Evolutionary conservation across 2,888 invertebrate species (phyloP).

Genomic region (Eutolmus rufibarbis): DNA sequence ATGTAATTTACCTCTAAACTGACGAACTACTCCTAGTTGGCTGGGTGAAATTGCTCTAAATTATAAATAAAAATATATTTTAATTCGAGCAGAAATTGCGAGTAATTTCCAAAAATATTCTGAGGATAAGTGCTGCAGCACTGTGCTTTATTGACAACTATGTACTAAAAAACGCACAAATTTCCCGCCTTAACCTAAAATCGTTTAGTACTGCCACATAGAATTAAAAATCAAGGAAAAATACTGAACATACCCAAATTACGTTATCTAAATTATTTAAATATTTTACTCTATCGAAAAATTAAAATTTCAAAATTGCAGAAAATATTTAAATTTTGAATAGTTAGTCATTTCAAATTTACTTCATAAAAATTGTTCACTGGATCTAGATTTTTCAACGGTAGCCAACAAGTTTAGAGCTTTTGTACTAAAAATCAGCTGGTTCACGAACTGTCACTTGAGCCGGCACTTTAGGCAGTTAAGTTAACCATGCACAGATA

Average conservation of each 20-base stretch:
- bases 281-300: neutral
- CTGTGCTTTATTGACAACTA: slow-evolving; percentile 15
- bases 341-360: neutral
- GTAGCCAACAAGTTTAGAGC: no score
- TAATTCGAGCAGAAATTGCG: neutral
- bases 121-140: neutral
- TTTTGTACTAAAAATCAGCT: neutral
- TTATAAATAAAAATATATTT: neutral
- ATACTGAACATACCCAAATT: neutral
- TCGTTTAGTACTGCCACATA: neutral
- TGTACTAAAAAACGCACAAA: slow-evolving; percentile 45
- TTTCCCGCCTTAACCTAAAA: slow-evolving; percentile 41
- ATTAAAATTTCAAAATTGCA: neutral
- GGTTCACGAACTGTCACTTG: neutral
- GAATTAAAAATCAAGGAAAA: neutral
- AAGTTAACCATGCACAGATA: slow-evolving; percentile 69
- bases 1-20: neutral
- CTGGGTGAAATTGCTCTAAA: neutral
- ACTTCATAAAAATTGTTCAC: neutral
- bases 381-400: neutral
- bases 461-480: neutral
- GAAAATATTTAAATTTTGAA: neutral
- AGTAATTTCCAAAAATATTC: neutral
- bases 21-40: neutral
- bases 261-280: neutral